Evolutionary conservation across 2,797 vertebrate species (phyloP).

Genomic region (Eremophila alpestris): DNA sequence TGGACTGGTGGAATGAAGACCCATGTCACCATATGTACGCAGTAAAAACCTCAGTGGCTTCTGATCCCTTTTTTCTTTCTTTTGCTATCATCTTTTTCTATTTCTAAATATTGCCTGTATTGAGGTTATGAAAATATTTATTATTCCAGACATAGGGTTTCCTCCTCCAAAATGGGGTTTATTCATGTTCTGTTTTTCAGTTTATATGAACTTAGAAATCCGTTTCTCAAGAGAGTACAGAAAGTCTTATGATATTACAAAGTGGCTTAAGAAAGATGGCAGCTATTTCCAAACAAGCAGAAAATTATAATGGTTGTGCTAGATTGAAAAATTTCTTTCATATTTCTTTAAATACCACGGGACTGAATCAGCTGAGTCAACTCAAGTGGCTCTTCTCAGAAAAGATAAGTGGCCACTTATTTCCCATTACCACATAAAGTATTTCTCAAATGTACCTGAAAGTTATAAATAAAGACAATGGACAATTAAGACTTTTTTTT

Average conservation of each 20-base stretch:
- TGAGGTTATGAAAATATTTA: not conserved
- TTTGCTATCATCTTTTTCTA: not conserved
- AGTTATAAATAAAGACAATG: not conserved
- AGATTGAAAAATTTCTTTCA: not conserved
- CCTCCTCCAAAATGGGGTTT: not conserved
- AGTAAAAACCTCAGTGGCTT: not conserved
- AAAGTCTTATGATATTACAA: not conserved
- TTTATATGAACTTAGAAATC: not conserved
- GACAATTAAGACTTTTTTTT: not conserved
- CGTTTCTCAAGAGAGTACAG: not conserved
- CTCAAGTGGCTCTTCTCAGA: constrained; percentile 23
- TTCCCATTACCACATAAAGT: not conserved
- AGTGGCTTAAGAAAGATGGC: not conserved
- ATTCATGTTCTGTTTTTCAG: not conserved
- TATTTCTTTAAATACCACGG: not conserved
- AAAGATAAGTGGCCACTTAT: constrained; percentile 6
- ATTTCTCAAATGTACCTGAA: constrained; percentile 16
- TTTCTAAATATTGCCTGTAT: not conserved
- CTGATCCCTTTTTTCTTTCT: not conserved
- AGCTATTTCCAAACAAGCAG: not conserved
- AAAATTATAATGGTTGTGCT: not conserved
- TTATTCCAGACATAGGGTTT: not conserved
- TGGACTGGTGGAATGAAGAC: accelerated
- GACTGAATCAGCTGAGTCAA: not conserved
- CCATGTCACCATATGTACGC: not conserved